phyloP scores from a whole-genome alignment of 1,140 invertebrate genomes.

The Vollenhovia emeryi region DNA sequence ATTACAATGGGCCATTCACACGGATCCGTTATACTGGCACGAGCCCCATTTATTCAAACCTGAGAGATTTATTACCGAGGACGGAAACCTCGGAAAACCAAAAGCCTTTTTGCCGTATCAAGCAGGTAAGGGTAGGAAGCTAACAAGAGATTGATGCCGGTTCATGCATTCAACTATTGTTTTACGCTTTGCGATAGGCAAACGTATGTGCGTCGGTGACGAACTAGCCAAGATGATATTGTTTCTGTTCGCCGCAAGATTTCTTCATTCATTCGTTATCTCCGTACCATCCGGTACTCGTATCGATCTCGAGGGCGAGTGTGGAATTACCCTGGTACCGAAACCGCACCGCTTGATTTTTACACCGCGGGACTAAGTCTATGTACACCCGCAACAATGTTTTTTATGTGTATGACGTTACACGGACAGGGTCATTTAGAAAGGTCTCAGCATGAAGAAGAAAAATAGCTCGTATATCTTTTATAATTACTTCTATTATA shows the following conservation, averaged over 20 bases:
- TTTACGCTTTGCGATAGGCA: constrained; percentile 86
- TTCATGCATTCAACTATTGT: too few species aligned
- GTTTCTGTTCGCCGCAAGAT: constrained; percentile 88
- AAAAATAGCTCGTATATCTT: too few species aligned
- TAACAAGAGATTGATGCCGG: too few species aligned
- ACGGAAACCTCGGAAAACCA: constrained; percentile 88
- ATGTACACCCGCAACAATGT: neutral
- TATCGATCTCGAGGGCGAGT: constrained; percentile 87
- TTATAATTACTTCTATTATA: too few species aligned
- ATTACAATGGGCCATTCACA: constrained; percentile 94
- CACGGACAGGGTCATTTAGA: too few species aligned
- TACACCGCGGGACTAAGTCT: constrained; percentile 68
- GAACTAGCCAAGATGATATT: constrained; percentile 92
- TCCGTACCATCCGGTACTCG: constrained; percentile 77
- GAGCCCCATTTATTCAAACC: constrained; percentile 91
- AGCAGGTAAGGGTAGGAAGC: constrained; percentile 87
- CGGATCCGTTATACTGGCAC: constrained; percentile 89
- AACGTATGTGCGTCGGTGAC: constrained; percentile 94
- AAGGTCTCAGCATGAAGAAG: too few species aligned
- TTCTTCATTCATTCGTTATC: constrained; percentile 88
- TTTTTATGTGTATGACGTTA: neutral
- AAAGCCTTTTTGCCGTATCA: constrained; percentile 94
- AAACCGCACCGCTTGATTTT: constrained; percentile 86
- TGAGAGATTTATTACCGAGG: constrained; percentile 89
- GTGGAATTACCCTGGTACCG: constrained; percentile 91